Conservation (phyloP, 2,797 vertebrate genomes). For the Spinibarbus caldwelli region DNA sequence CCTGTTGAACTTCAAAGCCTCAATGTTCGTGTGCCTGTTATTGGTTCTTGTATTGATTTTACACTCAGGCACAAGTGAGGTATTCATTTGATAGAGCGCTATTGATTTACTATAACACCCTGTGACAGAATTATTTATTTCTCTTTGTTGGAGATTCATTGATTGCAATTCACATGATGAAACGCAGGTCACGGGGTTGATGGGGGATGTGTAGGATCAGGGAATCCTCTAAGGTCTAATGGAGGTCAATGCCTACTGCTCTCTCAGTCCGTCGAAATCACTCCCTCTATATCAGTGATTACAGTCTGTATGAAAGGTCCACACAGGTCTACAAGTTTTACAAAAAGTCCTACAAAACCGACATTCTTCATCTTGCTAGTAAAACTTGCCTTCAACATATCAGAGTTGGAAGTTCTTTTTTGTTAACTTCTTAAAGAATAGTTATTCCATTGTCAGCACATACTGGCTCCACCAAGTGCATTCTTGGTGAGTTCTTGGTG, state of each 20-base stretch:
- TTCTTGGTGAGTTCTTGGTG: neutral
- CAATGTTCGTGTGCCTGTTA: neutral
- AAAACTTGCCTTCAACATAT: neutral
- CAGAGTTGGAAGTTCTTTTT: neutral
- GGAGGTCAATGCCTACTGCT: slow-evolving; percentile 50
- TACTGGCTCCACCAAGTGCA: neutral
- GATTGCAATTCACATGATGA: slow-evolving; percentile 40
- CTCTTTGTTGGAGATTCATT: slow-evolving; percentile 34
- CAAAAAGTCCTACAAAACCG: neutral
- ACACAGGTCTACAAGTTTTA: slow-evolving; percentile 1
- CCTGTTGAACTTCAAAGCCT: neutral
- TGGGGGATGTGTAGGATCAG: slow-evolving; percentile 13
- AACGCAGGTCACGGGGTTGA: slow-evolving; percentile 12
- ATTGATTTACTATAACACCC: slow-evolving; percentile 48
- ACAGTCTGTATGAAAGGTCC: neutral
- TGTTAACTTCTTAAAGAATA: neutral
- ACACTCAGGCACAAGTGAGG: neutral
- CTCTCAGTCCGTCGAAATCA: slow-evolving; percentile 17
- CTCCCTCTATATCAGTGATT: slow-evolving; percentile 39
- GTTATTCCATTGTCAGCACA: neutral
- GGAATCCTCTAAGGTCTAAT: slow-evolving; percentile 53
- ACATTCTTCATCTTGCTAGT: neutral
- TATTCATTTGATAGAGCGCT: slow-evolving; percentile 25
- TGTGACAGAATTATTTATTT: slow-evolving; percentile 35
- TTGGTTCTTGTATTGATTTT: neutral